phyloP scores from a whole-genome alignment of 2,888 invertebrate species.

The Neoscelio sp. region DNA sequence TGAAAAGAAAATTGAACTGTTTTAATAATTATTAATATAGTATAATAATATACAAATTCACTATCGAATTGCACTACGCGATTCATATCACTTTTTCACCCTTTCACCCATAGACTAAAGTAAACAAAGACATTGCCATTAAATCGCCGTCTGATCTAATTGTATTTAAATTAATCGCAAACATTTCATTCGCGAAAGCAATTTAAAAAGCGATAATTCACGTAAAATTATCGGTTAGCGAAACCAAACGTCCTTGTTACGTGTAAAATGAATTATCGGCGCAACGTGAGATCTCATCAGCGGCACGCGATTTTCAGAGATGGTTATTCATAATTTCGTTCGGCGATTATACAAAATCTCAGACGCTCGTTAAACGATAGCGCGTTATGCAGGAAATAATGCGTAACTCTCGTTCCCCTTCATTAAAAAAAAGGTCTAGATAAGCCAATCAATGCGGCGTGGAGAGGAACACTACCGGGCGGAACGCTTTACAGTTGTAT shows the following conservation, averaged over 20 bases:
- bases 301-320: conserved; percentile 38
- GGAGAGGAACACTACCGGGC: neutral
- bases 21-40: too few species aligned
- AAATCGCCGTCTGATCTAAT: too few species aligned
- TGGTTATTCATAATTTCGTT: conserved; percentile 30
- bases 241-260: conserved; percentile 46
- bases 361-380: conserved; percentile 26
- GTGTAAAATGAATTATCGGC: conserved; percentile 41
- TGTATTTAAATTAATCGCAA: conserved; percentile 21
- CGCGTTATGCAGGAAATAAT: conserved; percentile 13
- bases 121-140: too few species aligned
- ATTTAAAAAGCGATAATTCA: conserved; percentile 42
- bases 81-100: too few species aligned
- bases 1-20: too few species aligned
- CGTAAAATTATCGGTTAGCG: conserved; percentile 34
- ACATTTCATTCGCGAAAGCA: conserved; percentile 11
- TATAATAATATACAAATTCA: too few species aligned
- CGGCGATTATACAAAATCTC: conserved; percentile 21
- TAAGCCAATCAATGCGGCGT: conserved; percentile 28
- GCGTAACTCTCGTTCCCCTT: conserved; percentile 19
- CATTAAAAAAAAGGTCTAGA: conserved; percentile 23
- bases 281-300: conserved; percentile 30
- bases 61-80: too few species aligned
- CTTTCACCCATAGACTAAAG: too few species aligned
- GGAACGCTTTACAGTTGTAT: conserved; percentile 19